A percentile compares a stretch with the other conserved stretches of the same genome.
Evolutionary conservation across 35 echinoderm and acorn worm species (phyloP).

Genomic region (Lytechinus variegatus): DNA sequence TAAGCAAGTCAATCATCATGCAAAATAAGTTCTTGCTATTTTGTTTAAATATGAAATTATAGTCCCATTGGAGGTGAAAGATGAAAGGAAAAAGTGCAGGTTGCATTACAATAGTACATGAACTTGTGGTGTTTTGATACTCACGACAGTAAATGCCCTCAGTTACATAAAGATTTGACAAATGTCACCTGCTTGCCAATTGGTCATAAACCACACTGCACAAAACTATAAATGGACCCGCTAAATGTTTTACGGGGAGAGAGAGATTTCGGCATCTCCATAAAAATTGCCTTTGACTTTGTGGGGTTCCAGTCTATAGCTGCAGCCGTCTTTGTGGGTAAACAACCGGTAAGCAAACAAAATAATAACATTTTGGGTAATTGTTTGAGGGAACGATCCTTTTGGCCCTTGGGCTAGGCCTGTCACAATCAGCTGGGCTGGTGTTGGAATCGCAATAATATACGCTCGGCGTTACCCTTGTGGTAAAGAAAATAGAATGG

Average conservation of each 20-base stretch:
- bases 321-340: not conserved
- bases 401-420: not conserved
- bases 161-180: slow-evolving; percentile 28
- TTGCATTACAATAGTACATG: not conserved
- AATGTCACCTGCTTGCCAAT: slow-evolving; percentile 5
- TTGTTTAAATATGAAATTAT: not conserved
- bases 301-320: not conserved
- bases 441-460: slow-evolving; percentile 12
- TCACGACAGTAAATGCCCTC: not conserved
- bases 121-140: slow-evolving; percentile 1
- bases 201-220: slow-evolving; percentile 18
- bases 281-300: slow-evolving; percentile 19
- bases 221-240: not conserved
- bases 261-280: not conserved
- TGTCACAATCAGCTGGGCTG: slow-evolving; percentile 16
- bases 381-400: slow-evolving; percentile 27
- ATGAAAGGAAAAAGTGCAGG: slow-evolving; percentile 12
- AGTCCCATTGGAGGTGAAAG: not conserved
- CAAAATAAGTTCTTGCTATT: not conserved
- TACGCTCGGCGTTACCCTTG: not conserved
- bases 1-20: not conserved
- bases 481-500: slow-evolving; percentile 19
- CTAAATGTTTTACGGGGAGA: not conserved
- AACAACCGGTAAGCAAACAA: slow-evolving; percentile 23
- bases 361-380: slow-evolving; percentile 41